Evolutionary conservation across 2,797 vertebrate genomes (phyloP).

Genomic region (Cuculus canorus): DNA sequence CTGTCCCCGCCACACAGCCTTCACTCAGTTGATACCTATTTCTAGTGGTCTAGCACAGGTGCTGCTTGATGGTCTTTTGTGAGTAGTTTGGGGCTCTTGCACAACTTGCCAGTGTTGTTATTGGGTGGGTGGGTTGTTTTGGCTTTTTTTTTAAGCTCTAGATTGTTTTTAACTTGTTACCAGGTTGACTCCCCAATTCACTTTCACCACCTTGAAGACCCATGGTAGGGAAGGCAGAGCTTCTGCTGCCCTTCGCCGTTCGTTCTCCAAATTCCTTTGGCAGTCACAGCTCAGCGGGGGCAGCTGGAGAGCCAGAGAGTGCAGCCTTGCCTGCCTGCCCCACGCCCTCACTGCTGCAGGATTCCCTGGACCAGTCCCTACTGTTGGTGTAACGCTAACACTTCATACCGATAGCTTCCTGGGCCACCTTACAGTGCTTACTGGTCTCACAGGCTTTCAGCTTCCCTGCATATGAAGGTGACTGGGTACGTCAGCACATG

Average conservation of each 20-base stretch:
- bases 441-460: background rate
- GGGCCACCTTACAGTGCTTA: background rate
- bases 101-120: slow-evolving; percentile 47
- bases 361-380: background rate
- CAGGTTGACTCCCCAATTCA: background rate
- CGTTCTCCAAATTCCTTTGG: slow-evolving; percentile 29
- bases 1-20: slow-evolving; percentile 10
- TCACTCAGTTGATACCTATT: background rate
- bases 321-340: background rate
- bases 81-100: slow-evolving; percentile 49
- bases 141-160: background rate
- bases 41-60: slow-evolving; percentile 32
- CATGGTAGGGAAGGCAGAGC: background rate
- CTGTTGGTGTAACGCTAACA: background rate
- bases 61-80: slow-evolving; percentile 40
- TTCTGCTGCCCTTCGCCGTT: background rate
- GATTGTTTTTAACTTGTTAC: slow-evolving; percentile 20
- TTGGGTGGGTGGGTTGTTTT: background rate
- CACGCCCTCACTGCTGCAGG: background rate
- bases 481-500: background rate
- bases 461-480: background rate
- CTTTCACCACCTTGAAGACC: background rate
- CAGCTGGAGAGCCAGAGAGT: background rate
- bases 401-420: background rate
- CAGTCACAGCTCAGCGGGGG: background rate